Evolutionary conservation across 2,888 invertebrate species (phyloP), one percentile per base, ranked within the genome.

Genomic region (Tachina grossa): DNA sequence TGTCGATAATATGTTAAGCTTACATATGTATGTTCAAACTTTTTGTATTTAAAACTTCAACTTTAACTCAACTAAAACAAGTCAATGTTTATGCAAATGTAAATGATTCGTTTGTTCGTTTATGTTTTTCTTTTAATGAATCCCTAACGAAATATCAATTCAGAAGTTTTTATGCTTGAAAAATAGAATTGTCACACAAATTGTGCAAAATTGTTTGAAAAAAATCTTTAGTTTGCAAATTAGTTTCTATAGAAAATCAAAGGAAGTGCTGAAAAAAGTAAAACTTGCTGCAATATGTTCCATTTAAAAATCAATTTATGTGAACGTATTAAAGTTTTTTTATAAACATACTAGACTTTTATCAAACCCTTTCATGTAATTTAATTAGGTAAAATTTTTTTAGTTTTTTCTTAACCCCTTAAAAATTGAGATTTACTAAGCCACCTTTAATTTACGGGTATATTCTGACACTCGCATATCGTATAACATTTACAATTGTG

Each of bases 21-120:
- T 63, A n/a, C n/a, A n/a, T n/a, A n/a, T n/a, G 63, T 19, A 14
- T 76, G n/a, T 55, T 45, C 1, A 47, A 47, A 0, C 6, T 31
- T 31, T 43, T 61, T 74, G 74, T 43, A 59, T 68, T 69, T 74
- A 68, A 75, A 61, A 69, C 68, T 68, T 68, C 14, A 75, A 75
- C 53, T 75, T 69, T 39, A 14, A 9, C n/a, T 19, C 1, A 47
- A 82, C 69, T 82, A 61, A 80, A 83, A 80, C 79, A 76, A 76
- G 72, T 66, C 69, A 85, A 83, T 85, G 83, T 83, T 85, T 80
- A 83, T 83, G 85, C 83, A 85, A 85, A 85, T 83, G 83, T 55
- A 83, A 76, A 75, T 65, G 69, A 41, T 31, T 31, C 31, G 31
- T 31, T 31, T 31, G 71, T 43, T 11, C 19, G 41, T 41, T 43